Evolutionary conservation across 2,888 invertebrate genomes (phyloP), one percentile per base, ranked within the genome.

Genomic region (Trissolcus japonicus): DNA sequence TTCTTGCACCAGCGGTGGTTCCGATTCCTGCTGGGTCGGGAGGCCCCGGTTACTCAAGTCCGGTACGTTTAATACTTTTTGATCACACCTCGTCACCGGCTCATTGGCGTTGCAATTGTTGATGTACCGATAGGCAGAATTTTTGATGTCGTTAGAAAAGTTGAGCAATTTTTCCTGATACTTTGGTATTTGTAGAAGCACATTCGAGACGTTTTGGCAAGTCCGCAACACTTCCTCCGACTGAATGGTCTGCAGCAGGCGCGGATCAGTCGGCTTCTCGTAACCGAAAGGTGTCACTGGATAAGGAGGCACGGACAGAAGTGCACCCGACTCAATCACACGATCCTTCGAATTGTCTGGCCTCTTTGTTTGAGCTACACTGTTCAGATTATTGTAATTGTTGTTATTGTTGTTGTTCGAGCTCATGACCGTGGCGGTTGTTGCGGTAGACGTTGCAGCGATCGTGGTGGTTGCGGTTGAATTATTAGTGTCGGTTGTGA

Each of bases 11-110:
- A 81, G 67, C 63, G 82, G 80, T 1, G 76, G 59, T 4, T 80
- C 79, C 25, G 78, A 80, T 29, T 86, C 84, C 35, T 86, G 85
- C 76, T 87, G 88, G 35, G 81, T 81, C 4, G 62, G 11, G 1
- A 60, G 11, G 61, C 85, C 76, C 59, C 86, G 82, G 78, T 86
- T 89, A 61, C 88, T 86, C 55, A 86, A 83, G 77, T 89, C 88
- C 48, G 89, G 89, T 50, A 89, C 89, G 78, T 88, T 89, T 55
- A 89, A 82, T 46, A 89, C 87, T 55, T 87, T 83, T 55, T 86
- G 83, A 56, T 87, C 87, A 76, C 83, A 86, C 78, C 85, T 85
- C 63, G 86, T 82, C 69, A 82, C 76, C 77, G 83, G 82, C 77
- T 86, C 86, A 76, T 85, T 83, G 80, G 85, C 82, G 82, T 86